Evolutionary conservation across 2,113 vertebrate genomes (phyloP).

Genomic region (Machaerirhynchus nigripectus): DNA sequence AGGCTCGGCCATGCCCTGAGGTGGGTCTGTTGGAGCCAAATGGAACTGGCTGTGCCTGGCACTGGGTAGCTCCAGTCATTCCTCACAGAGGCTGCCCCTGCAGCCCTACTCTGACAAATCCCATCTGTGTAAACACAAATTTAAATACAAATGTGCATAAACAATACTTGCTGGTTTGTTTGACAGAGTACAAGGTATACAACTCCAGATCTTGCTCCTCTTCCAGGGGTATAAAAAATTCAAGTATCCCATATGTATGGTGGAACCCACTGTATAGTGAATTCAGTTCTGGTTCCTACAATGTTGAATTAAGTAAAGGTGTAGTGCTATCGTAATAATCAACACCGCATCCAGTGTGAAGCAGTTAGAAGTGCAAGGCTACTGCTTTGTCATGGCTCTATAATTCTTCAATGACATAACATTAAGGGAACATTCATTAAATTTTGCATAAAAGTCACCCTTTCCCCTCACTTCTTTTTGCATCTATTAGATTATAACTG

Average conservation of each 20-base stretch:
- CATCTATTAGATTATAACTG: neutral
- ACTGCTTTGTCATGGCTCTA: neutral
- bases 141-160: neutral
- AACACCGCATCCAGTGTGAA: neutral
- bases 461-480: neutral
- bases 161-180: neutral
- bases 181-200: neutral
- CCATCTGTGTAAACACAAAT: neutral
- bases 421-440: neutral
- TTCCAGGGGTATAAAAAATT: neutral
- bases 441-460: neutral
- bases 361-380: neutral
- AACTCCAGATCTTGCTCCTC: neutral
- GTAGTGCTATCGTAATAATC: neutral
- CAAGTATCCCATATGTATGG: too few relatives aligned
- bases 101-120: neutral
- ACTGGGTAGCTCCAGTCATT: neutral
- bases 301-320: neutral
- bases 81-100: neutral
- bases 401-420: neutral
- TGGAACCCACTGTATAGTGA: neutral
- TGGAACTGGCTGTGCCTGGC: fast-evolving
- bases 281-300: neutral
- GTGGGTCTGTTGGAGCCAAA: fast-evolving
- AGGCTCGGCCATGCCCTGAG: neutral